Base-by-base conservation (phyloP, 2,888 invertebrate species). In the Chalcosyrphus nemorum region DNA sequence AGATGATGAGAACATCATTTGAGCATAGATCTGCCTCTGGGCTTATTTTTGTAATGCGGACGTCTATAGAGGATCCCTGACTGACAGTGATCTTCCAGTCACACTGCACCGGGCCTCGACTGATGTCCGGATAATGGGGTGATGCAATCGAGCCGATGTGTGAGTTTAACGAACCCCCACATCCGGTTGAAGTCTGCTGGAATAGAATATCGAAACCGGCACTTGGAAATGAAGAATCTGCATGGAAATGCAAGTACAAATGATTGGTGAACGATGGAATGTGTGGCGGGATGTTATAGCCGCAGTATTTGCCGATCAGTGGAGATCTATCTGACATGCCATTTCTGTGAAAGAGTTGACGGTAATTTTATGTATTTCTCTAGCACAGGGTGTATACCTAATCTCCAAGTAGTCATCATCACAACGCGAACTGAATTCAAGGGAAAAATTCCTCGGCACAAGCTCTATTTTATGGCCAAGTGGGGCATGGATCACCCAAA, bases 91-190 rank as follows among this genome's bases (percentile, higher is more conserved):
- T 96, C 88, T 93, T 95, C 95, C 97, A 98, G 86, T 94, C 93
- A 89, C 98, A 98, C 89, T 95, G 94, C 0, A 95, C 93, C 74
- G 94, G 94, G 65, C 94, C 93, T 41, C 92, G 91, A 88, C 96
- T 97, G 0, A 93, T 92, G 81, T 94, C 93, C 2, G 97, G 97
- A 92, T 97, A 97, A 89, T 96, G 95, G 0, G 98, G 98, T 0
- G 98, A 97, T 43, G 94, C 93, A 86, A 98, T 95, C 2, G 95
- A 93, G 0, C 98, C 98, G 4, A 92, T 92, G 2, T 94, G 93
- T 15, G 95, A 93, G 0, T 93, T 94, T 32, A 98, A 89, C 24
- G 92, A 93, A 4, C 97, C 98, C 13, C 98, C 98, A 90, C 98
- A 98, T 92, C 95, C 95, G 52, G 93, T 93, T 1, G 93, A 88